These are phyloP conservation scores for Agelaius phoeniceus DNA, from an alignment of 2,113 vertebrate species.

Conservation along the genomic window DNA sequence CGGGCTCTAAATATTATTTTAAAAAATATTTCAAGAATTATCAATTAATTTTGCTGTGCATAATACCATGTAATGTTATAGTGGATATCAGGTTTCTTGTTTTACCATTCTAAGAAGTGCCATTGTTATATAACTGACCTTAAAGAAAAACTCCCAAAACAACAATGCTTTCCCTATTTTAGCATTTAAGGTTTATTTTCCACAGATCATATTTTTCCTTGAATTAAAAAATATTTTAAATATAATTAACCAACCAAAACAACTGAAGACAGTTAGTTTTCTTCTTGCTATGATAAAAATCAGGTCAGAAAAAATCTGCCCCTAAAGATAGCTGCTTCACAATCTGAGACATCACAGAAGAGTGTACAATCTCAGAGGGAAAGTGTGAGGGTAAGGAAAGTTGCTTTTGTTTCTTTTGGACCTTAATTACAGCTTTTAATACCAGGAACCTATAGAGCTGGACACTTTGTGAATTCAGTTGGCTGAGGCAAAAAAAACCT, in stretches of 20 bases:
- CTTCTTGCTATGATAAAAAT: neutral
- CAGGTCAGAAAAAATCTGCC: neutral
- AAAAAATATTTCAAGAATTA: neutral
- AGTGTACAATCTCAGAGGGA: neutral
- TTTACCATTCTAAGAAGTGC: neutral
- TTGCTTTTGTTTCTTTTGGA: neutral
- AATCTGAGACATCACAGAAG: neutral
- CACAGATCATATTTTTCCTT: neutral
- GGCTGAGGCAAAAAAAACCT: neutral
- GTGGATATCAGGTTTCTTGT: neutral
- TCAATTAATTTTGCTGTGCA: neutral
- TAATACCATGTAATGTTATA: neutral
- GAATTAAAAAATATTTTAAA: neutral
- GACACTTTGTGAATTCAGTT: neutral
- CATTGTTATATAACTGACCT: neutral
- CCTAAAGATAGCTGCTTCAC: neutral
- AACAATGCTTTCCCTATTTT: neutral
- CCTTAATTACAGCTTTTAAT: neutral
- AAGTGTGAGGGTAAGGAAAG: neutral
- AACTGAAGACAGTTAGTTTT: neutral
- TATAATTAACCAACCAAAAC: neutral
- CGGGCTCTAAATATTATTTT: neutral
- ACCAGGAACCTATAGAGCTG: neutral
- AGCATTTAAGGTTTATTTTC: neutral
- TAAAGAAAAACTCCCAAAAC: neutral